Base-by-base conservation (phyloP, 2,888 invertebrate genomes). In the Drosophila flavopinicola region DNA sequence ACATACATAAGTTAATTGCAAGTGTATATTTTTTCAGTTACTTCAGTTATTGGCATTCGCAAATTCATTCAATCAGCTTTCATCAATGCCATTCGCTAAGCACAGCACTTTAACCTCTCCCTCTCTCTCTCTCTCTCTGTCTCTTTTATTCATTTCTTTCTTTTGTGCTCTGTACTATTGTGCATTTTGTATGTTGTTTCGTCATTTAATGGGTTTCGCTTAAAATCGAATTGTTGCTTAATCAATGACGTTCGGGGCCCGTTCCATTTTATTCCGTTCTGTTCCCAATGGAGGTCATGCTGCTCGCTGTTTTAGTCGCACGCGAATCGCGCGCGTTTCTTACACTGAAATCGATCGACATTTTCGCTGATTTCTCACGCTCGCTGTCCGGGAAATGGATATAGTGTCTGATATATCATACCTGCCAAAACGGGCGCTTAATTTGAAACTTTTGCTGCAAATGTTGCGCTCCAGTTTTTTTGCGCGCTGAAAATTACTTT, bases 401-500 rank as follows among this genome's bases (percentile, higher is more conserved):
- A 45, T 10, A 20, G 13, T 17, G 41, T 64, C 53, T 60, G 65
- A 75, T 69, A 60, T 72, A 44, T 69, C 64, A 52, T 58, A 72
- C 70, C 70, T 71, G 74, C 32, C 75, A 57, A 53, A 63, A 42
- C 10, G 35, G 1, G 25, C 13, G 15, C 20, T 13, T 23, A 71
- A 54, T 54, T 51, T 35, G 35, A 59, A 56, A 67, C 52, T 49
- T 70, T 60, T 44, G 42, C 44, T 41, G 68, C 61, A 73, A 72
- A 71, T 66, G 66, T 44, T 33, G 37, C 44, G 63, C 57, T 77
- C 64, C 41, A 77, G 56, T 73, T 77, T 80, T 73, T 60, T n/a
- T n/a, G n/a, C 45, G 25, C 9, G 38, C 38, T 42, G 24, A 67
- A 73, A 49, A 42, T 52, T n/a, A 33, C 24, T 35, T 70, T 64